A percentile compares a stretch with the other conserved stretches of the same genome.
phyloP scores from a whole-genome alignment of 1,140 invertebrate species.

The Pinna nobilis region DNA sequence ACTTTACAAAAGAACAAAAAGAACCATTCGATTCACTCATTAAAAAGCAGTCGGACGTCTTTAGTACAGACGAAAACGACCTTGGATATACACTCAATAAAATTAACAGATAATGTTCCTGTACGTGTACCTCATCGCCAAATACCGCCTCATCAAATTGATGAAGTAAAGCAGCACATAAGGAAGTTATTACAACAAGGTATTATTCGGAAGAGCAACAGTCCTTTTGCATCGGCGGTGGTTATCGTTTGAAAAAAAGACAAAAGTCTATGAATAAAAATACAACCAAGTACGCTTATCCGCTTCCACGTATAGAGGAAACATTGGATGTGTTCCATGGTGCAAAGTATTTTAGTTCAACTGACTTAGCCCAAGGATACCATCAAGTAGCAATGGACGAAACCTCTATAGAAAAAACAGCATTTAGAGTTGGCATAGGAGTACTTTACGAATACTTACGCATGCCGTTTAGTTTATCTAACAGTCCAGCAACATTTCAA shows the following conservation, averaged over 20 bases:
- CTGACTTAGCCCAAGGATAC: conserved; percentile 41
- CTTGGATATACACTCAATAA: conserved; percentile 11
- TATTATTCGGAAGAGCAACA: conserved; percentile 39
- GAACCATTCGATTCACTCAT: too few species aligned
- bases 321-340: conserved; percentile 32
- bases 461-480: conserved; percentile 18
- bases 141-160: conserved; percentile 41
- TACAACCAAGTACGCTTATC: conserved; percentile 13
- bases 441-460: conserved; percentile 19
- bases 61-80: too few species aligned
- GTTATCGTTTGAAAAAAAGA: conserved; percentile 16
- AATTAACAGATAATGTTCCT: conserved; percentile 28
- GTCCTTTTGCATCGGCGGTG: conserved; percentile 14
- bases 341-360: conserved; percentile 66
- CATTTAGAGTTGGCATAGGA: conserved; percentile 10
- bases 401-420: conserved; percentile 22
- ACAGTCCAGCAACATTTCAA: conserved; percentile 20
- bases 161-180: conserved; percentile 34
- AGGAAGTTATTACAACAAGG: conserved; percentile 26
- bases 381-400: conserved; percentile 71
- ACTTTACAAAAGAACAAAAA: too few species aligned
- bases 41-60: too few species aligned
- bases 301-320: conserved; percentile 29
- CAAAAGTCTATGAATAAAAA: conserved; percentile 15
- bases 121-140: conserved; percentile 24